phyloP scores from a whole-genome alignment of 2,888 invertebrate species.

The Malachius bipustulatus region DNA sequence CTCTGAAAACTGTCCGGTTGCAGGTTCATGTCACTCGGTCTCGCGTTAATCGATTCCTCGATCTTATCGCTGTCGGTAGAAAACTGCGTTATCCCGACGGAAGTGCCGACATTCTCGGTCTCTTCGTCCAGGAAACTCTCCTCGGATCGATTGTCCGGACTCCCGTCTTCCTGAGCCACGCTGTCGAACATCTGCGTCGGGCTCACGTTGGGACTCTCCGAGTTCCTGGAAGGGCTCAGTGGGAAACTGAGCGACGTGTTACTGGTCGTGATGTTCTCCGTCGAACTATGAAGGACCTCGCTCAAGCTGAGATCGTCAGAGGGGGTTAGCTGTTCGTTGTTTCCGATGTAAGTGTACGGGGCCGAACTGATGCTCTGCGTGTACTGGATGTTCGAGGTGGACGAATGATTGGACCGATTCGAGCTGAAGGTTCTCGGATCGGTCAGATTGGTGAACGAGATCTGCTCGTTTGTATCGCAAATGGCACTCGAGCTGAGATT shows the following conservation, averaged over 20 bases:
- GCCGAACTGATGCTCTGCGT: constrained; percentile 26
- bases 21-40: constrained; percentile 5
- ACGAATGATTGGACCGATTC: constrained; percentile 21
- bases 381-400: constrained; percentile 27
- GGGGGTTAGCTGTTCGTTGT: constrained; percentile 25
- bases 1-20: constrained; percentile 12
- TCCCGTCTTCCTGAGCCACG: constrained; percentile 18
- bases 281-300: constrained; percentile 30
- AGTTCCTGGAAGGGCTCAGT: constrained; percentile 28
- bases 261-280: constrained; percentile 38
- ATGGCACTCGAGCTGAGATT: constrained; percentile 28
- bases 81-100: constrained; percentile 18
- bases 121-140: constrained; percentile 21
- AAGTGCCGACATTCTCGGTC: constrained; percentile 8
- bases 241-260: constrained; percentile 33
- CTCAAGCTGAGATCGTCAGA: constrained; percentile 31
- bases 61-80: constrained; percentile 11
- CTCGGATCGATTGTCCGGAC: constrained; percentile 19
- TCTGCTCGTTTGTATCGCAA: constrained; percentile 27
- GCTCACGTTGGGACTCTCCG: constrained; percentile 32
- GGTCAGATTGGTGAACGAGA: constrained; percentile 14
- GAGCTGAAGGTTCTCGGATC: constrained; percentile 15
- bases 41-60: constrained; percentile 15
- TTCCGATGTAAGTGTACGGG: constrained; percentile 27
- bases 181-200: constrained; percentile 24